These are phyloP conservation scores for Acropternis orthonyx DNA, from an alignment of 2,797 vertebrate species.

Conservation along the genomic window DNA sequence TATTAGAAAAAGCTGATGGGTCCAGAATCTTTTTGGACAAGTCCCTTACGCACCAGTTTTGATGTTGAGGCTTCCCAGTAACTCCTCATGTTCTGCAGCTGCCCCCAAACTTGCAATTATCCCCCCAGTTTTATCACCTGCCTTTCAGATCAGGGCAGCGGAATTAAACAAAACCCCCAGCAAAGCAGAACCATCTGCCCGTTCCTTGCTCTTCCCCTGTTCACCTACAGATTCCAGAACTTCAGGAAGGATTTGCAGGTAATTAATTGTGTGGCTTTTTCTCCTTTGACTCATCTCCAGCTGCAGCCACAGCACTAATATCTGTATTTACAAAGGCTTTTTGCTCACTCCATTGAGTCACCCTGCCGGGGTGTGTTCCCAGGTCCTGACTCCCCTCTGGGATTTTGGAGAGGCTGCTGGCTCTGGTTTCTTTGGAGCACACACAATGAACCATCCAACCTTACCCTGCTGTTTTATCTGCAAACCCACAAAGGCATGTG, in stretches of 20 bases:
- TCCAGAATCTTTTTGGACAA: background rate
- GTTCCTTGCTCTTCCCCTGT: background rate
- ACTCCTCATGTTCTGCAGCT: background rate
- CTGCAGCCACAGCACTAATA: background rate
- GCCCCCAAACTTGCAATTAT: background rate
- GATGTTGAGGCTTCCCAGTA: background rate
- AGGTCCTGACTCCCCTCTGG: background rate
- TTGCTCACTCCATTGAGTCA: background rate
- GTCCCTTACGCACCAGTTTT: background rate
- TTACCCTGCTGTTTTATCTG: background rate
- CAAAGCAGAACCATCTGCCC: background rate
- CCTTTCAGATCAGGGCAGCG: background rate
- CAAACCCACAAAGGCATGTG: background rate
- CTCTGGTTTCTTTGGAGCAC: background rate
- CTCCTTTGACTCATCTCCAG: background rate
- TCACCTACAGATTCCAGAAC: fast-evolving
- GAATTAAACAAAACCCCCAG: background rate
- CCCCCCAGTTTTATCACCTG: background rate
- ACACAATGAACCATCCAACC: background rate
- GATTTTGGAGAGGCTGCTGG: background rate
- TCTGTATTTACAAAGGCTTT: background rate
- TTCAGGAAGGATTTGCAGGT: background rate
- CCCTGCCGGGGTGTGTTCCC: background rate
- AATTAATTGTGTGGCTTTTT: background rate
- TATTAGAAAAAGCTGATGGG: background rate